These are phyloP conservation scores for Caiman crocodilus DNA, from an alignment of 2,797 vertebrate genomes.

Conservation along the genomic window DNA sequence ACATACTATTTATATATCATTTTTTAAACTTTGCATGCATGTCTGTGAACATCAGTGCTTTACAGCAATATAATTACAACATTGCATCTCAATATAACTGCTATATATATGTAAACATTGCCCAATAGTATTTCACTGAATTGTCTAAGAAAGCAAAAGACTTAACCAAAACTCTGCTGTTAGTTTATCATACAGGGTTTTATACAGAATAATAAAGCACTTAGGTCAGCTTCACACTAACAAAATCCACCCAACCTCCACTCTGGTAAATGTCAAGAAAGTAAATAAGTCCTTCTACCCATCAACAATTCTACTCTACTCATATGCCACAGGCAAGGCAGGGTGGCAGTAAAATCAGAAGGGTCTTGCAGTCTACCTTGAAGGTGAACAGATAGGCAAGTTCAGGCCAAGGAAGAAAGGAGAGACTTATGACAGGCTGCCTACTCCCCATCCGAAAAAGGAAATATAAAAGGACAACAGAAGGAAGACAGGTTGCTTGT, in stretches of 20 bases:
- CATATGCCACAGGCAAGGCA: neutral
- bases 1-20: neutral
- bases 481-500: neutral
- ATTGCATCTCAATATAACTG: neutral
- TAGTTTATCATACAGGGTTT: neutral
- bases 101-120: neutral
- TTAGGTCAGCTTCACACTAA: conserved; percentile 13
- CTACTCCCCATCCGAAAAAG: neutral
- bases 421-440: neutral
- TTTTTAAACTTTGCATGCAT: neutral
- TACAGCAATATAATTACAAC: conserved; percentile 5
- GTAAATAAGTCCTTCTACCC: neutral
- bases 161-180: conserved; percentile 3
- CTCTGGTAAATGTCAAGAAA: neutral
- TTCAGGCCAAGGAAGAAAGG: neutral
- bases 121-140: conserved; percentile 1
- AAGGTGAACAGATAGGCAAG: neutral
- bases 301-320: neutral
- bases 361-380: neutral
- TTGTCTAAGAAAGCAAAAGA: conserved; percentile 4
- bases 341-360: neutral
- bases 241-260: neutral
- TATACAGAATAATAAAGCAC: neutral
- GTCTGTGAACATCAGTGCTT: neutral
- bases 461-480: neutral